Evolutionary conservation across 1,140 invertebrate species (phyloP), one percentile per base, ranked within the genome.

Genomic region (Papilio polytes): DNA sequence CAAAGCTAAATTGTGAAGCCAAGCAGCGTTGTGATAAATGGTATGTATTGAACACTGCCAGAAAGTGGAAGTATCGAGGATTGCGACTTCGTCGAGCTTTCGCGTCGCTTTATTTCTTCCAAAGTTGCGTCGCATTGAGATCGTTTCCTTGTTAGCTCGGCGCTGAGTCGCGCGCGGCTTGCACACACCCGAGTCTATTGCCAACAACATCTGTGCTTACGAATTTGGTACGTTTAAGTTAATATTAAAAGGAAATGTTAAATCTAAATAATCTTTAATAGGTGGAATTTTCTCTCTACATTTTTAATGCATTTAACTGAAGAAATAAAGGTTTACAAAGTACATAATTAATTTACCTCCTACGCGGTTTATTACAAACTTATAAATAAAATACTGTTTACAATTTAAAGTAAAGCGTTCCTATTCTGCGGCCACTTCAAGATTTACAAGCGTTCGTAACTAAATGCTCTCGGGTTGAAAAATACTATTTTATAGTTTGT

Each of bases 401-500:
- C 59, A 70, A 70, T 31, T 31, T 70, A 1, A 70, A 36, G 26
- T 13, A 70, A 70, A 31, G 15, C 12, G 59, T 63, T 63, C 10
- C 9, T 63, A 8, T 63, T 26, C 22, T 63, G 22, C 20, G 26
- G 12, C 26, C 63, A 70, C 22, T 13, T 31, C 10, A 18, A 70
- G 26, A 36, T 70, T 70, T 70, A 70, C 26, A 13, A 70, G 63
- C 22, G 63, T 31, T 15, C 26, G 10, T 66, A 70, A 31, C 22
- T 31, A 36, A 70, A 70, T 31, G 63, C 26, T 70, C 22, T 31
- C 13, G 12, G 12, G 26, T 70, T 70, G 26, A 70, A 70, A 70
- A 70, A 70, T 31, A 1, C 15, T 70, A 70, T 70, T 70, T 70
- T 18, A 36, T 70, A 70, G 22, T 26, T 70, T 70, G 63, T 70